phyloP scores from a whole-genome alignment of 2,113 vertebrate species.

The Monopterus albus region DNA sequence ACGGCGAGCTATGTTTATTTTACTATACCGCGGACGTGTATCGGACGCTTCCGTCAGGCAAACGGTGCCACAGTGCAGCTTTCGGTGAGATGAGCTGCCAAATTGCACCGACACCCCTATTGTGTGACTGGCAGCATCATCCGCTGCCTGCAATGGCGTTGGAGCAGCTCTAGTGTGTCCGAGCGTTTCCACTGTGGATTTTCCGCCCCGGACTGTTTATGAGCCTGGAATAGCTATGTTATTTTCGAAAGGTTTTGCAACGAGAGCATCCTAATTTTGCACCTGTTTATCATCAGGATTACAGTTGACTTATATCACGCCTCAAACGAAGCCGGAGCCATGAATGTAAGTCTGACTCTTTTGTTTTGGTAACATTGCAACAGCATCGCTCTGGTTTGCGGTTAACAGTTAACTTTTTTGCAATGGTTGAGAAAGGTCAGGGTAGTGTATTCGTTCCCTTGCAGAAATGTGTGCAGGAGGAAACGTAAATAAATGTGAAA shows the following conservation, averaged over 20 bases:
- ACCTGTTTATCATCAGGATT: conserved; percentile 37
- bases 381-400: conserved; percentile 57
- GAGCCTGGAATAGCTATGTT: conserved; percentile 54
- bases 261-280: conserved; percentile 12
- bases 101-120: conserved; percentile 62
- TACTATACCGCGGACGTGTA: neutral
- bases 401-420: conserved; percentile 59
- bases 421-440: neutral
- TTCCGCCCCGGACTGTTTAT: conserved; percentile 49
- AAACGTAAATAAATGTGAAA: conserved; percentile 13
- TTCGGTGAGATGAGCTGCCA: conserved; percentile 37
- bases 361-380: conserved; percentile 76
- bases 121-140: conserved; percentile 74
- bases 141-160: conserved; percentile 84
- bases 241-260: conserved; percentile 26
- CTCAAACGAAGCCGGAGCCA: conserved; percentile 62
- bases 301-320: conserved; percentile 42
- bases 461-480: neutral
- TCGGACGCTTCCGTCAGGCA: conserved; percentile 11
- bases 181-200: conserved; percentile 60
- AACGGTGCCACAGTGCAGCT: conserved; percentile 35
- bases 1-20: neutral
- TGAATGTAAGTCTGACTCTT: conserved; percentile 83
- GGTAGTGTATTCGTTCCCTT: rapidly evolving
- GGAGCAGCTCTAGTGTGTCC: conserved; percentile 71